Base-by-base conservation (phyloP, 2,113 vertebrate species). In the Motacilla tschutschensis region DNA sequence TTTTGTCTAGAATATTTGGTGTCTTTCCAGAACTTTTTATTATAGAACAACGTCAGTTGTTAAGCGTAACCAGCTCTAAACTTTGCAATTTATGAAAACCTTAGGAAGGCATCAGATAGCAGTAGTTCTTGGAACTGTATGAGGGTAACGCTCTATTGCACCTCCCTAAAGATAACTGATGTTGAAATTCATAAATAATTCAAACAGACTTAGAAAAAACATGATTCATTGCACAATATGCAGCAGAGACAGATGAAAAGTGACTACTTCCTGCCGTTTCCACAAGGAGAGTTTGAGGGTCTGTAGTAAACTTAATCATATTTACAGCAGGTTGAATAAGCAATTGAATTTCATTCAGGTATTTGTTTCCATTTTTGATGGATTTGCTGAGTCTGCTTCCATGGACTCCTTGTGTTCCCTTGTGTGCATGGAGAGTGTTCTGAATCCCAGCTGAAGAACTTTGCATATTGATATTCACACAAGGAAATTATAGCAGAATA, bases 141-240 rank as follows among this genome's bases (percentile, higher is more conserved):
- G 63, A 69, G 57, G 44, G 29, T 60, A 48, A 65, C 11, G 57
- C 70, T 92, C 35, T 75, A 2, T 13, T 87, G 59, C 63, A 62
- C 76, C 81, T 89, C 48, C 36, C 40, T 72, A 40, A 80, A 75
- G 50, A 63, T 60, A 91, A 60, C 41, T 40, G 58, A 31, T 3
- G 4, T 21, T 65, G 54, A 87, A 87, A 83, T 60, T 81, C 38
- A 89, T 91, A 89, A 87, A 89, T 80, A 89, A 89, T 85, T 91
- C 58, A 85, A 18, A 83, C 83, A 66, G 26, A 35, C 20, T 28
- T 50, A 25, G 28, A n/a, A 83, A 83, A 83, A 83, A 28, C 53
- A 66, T 31, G 40, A 75, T 65, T 85, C 75, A 57, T 76, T 84
- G 40, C 63, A 84, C 33, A 54, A 18, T 69, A 38, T n/a, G 47